Evolutionary conservation across 2,888 invertebrate species (phyloP), one percentile per base, ranked within the genome.

Genomic region (Cheilosia vulpina): DNA sequence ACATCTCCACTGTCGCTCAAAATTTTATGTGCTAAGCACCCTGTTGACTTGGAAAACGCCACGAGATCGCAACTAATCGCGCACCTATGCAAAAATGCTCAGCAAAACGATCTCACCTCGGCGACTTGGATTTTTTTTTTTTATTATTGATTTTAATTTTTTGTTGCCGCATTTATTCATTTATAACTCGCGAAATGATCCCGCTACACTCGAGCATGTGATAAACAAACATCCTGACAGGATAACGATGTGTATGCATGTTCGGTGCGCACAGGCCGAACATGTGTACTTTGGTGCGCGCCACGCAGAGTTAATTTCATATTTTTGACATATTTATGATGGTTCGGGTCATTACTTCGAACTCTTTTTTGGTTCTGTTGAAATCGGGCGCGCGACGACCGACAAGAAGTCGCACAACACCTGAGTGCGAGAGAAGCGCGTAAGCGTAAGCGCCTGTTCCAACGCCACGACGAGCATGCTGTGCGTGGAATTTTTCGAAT

Each of bases 291-390:
- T 84, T 89, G 90, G 89, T 90, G 90, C 88, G 91, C 90, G 89
- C 91, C 85, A 81, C 76, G 85, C 85, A 81, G 85, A 85, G 85
- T 90, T 90, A 90, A 91, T 92, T 91, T 90, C 89, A 89, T 90
- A 87, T 89, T 90, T 89, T 90, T 91, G 91, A 91, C 91, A 91
- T 91, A 90, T 91, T 91, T 91, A 91, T 91, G 91, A 91, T 91
- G 89, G 90, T 90, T 89, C 89, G 91, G 91, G 92, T 91, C 91
- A 91, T 90, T 91, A 85, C 81, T 85, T 85, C 77, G 81, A 85
- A 85, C 85, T 85, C 85, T 76, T 76, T 76, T 76, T 80, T 52
- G 58, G 55, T 72, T 72, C 17, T 71, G 69, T 65, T 62, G 17
- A 6, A 19, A 62, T 62, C 3, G 24, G 41, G 53, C 60, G 68